A percentile compares a stretch with the other conserved stretches of the same genome.
phyloP scores from a whole-genome alignment of 2,888 invertebrate species.

The Trissolcus brochymenae region DNA sequence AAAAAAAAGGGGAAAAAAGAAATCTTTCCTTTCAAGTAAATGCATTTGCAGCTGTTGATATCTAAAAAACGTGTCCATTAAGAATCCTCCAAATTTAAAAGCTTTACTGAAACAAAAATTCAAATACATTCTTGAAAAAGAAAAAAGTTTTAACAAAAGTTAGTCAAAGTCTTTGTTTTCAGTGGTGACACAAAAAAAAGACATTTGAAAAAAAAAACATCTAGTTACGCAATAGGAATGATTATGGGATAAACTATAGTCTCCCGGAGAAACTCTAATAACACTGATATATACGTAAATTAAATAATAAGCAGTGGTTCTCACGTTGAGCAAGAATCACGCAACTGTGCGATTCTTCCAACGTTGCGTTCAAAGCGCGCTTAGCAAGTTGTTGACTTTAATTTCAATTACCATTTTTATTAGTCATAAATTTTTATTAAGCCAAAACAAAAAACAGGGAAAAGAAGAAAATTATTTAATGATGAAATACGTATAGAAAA shows the following conservation, averaged over 20 bases:
- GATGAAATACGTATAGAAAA: neutral
- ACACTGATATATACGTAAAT: constrained; percentile 50
- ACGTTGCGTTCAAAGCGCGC: constrained; percentile 4
- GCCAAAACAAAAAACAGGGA: constrained; percentile 4
- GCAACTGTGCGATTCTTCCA: constrained; percentile 32
- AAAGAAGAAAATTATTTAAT: too few species aligned
- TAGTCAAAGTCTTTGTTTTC: too few species aligned
- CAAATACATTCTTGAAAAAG: too few species aligned
- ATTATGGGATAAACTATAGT: constrained; percentile 42
- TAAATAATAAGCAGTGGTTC: constrained; percentile 52
- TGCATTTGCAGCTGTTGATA: constrained; percentile 8
- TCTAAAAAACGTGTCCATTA: neutral
- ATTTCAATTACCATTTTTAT: constrained; percentile 3
- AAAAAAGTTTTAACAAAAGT: too few species aligned
- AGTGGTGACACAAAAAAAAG: neutral
- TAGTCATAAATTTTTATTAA: neutral
- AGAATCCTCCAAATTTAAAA: too few species aligned
- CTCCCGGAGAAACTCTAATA: constrained; percentile 48
- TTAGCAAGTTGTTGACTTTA: constrained; percentile 6
- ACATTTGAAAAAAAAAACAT: neutral
- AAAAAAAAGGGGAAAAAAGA: constrained; percentile 3
- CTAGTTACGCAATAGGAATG: constrained; percentile 29
- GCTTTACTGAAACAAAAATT: too few species aligned
- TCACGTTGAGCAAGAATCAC: constrained; percentile 39
- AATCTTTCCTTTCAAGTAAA: neutral